These are phyloP conservation scores for Cerceris ruficornis DNA, from an alignment of 2,888 invertebrate species.

Conservation along the genomic window DNA sequence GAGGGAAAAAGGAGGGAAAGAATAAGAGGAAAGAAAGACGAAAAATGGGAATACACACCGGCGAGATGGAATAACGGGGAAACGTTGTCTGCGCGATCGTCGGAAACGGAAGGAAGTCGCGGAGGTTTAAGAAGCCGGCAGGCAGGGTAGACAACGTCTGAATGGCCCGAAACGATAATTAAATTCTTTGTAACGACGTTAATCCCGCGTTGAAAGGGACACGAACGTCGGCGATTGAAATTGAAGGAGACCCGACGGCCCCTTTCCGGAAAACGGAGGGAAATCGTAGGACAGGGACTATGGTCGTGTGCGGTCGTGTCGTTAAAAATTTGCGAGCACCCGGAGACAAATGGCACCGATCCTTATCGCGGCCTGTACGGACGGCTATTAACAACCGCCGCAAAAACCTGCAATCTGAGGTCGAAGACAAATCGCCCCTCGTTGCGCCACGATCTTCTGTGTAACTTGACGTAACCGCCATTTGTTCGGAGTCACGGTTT, in stretches of 20 bases:
- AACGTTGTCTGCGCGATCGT: not conserved
- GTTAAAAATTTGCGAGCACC: conserved; percentile 70
- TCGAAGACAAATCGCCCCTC: conserved; percentile 74
- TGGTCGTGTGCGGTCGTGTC: conserved; percentile 15
- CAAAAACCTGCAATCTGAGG: conserved; percentile 76
- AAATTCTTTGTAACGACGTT: conserved; percentile 28
- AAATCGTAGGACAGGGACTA: too few species aligned
- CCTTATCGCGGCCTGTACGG: conserved; percentile 71
- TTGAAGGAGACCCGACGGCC: not conserved
- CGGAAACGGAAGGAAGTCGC: not conserved
- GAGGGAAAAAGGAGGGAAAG: not conserved
- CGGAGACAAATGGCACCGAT: conserved; percentile 71
- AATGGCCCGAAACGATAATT: conserved; percentile 24
- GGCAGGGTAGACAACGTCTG: not conserved
- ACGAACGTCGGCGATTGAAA: not conserved
- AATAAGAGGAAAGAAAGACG: not conserved
- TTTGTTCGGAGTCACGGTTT: conserved; percentile 59
- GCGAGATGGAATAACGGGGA: not conserved
- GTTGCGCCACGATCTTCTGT: conserved; percentile 57
- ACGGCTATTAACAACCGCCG: conserved; percentile 75
- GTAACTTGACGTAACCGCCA: conserved; percentile 60
- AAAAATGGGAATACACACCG: not conserved
- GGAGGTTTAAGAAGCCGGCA: not conserved
- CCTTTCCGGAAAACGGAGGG: not conserved
- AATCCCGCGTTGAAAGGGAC: not conserved